These are phyloP conservation scores for Candidula unifasciata DNA, from an alignment of 2,888 invertebrate species.

Conservation along the genomic window DNA sequence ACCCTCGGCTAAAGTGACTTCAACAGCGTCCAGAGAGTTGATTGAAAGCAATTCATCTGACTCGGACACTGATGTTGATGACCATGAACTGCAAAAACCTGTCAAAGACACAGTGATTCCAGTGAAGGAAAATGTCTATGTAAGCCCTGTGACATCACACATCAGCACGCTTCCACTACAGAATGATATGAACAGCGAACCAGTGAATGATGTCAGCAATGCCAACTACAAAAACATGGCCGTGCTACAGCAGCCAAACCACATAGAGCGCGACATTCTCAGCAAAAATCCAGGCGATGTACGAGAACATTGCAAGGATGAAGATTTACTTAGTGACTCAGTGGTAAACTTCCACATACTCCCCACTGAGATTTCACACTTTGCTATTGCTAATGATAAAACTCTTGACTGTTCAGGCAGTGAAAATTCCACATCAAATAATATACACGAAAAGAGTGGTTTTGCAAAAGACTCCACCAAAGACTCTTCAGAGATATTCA, in stretches of 20 bases:
- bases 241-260: not conserved
- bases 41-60: slow-evolving; percentile 50
- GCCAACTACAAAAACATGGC: slow-evolving; percentile 1
- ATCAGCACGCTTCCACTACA: not conserved
- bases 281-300: not conserved
- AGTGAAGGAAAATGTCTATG: not conserved
- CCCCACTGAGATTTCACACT: not conserved
- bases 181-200: not conserved
- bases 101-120: slow-evolving; percentile 13
- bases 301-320: slow-evolving; percentile 28
- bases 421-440: not conserved
- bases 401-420: not conserved
- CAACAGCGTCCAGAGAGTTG: slow-evolving; percentile 43
- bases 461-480: slow-evolving; percentile 5
- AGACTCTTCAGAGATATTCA: not conserved
- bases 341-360: not conserved
- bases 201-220: not conserved
- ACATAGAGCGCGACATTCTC: slow-evolving; percentile 7
- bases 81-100: slow-evolving; percentile 38
- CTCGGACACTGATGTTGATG: slow-evolving; percentile 52
- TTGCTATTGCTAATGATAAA: not conserved
- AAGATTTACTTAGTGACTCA: not conserved
- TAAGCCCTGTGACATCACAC: not conserved
- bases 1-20: slow-evolving; percentile 50
- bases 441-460: not conserved